A percentile compares a stretch with the other conserved stretches of the same genome.
phyloP scores from a whole-genome alignment of 2,797 vertebrate genomes.

The Phrynocephalus vlangalii region DNA sequence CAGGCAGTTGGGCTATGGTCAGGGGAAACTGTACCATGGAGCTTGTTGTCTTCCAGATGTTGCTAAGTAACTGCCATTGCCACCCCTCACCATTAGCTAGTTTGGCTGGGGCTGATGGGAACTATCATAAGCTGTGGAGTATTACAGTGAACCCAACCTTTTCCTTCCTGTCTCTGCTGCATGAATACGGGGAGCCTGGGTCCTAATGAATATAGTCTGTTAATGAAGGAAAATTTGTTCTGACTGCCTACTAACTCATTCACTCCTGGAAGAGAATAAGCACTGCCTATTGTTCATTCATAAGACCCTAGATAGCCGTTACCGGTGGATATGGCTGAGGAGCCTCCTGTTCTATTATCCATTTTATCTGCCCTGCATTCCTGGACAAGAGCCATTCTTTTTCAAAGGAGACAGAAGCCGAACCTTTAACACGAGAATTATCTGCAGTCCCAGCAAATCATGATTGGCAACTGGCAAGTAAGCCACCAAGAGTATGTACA shows the following conservation, averaged over 20 bases:
- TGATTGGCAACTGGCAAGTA: background rate
- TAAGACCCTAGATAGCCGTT: no score
- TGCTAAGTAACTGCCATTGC: background rate
- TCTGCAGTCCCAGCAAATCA: background rate
- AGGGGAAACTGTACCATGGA: background rate
- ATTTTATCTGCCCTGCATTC: background rate
- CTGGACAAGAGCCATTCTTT: background rate
- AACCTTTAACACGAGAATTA: no score
- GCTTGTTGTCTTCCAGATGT: background rate
- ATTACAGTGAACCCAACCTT: background rate
- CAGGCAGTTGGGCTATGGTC: background rate
- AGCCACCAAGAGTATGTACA: no score
- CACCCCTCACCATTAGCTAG: background rate
- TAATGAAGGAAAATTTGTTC: background rate
- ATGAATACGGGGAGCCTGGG: background rate
- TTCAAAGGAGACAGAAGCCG: background rate
- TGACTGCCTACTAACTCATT: background rate
- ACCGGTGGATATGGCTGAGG: background rate
- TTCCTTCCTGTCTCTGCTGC: background rate
- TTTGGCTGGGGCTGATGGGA: background rate
- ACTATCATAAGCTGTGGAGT: background rate
- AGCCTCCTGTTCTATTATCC: background rate
- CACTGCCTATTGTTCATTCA: background rate
- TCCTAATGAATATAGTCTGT: background rate
- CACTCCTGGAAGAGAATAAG: background rate